Evolutionary conservation across 2,113 vertebrate genomes (phyloP).

Genomic region (Abramis brama): DNA sequence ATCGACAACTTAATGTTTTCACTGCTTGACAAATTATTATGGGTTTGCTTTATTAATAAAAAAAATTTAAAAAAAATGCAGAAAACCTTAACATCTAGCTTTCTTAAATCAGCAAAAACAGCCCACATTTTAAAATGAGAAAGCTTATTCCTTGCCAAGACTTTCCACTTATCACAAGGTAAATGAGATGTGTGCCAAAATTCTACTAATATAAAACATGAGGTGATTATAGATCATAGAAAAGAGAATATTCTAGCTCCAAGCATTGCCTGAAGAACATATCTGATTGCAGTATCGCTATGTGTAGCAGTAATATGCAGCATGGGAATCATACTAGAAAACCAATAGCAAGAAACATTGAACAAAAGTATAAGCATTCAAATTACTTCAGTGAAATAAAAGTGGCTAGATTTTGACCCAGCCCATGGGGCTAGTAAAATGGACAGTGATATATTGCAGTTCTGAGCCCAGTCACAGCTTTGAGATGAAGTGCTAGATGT

Average conservation of each 20-base stretch:
- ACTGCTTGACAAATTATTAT: neutral
- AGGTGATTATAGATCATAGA: neutral
- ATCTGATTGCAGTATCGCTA: neutral
- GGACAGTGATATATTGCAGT: conserved; percentile 22
- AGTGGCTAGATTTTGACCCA: neutral
- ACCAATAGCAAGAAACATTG: neutral
- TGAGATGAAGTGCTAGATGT: conserved; percentile 14
- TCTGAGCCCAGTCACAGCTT: neutral
- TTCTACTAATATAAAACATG: neutral
- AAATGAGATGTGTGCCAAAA: neutral
- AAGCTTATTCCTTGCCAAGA: neutral
- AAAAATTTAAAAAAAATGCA: neutral
- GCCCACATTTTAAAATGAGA: neutral
- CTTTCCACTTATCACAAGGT: neutral
- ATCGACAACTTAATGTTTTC: too few species aligned
- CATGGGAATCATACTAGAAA: neutral
- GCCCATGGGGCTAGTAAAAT: conserved; percentile 6
- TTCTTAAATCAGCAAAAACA: neutral
- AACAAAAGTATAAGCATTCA: conserved; percentile 3
- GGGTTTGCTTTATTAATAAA: neutral
- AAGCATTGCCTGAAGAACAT: conserved; percentile 3
- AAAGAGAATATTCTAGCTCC: neutral
- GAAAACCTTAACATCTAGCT: neutral
- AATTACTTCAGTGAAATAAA: conserved; percentile 5
- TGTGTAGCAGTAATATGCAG: neutral